These are phyloP conservation scores for Heteromyza rotundicornis DNA, from an alignment of 2,888 invertebrate species.

Conservation along the genomic window DNA sequence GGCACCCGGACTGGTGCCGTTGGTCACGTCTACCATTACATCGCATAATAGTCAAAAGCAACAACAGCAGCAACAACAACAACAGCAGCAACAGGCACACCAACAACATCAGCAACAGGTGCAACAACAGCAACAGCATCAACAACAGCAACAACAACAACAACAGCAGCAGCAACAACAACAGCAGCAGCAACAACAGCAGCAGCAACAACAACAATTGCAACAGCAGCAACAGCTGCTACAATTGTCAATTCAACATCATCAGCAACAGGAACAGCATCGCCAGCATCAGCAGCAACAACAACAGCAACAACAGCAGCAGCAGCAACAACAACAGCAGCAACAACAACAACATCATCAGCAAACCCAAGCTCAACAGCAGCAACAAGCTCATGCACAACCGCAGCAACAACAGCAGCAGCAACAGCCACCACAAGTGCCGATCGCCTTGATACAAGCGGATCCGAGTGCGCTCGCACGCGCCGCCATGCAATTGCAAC, in stretches of 20 bases:
- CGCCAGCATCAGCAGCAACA: conserved; percentile 52
- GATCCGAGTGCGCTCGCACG: conserved; percentile 59
- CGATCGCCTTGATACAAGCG: conserved; percentile 58
- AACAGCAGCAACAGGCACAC: conserved; percentile 51
- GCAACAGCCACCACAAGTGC: conserved; percentile 57
- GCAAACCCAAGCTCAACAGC: conserved; percentile 40
- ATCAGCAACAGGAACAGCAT: conserved; percentile 41
- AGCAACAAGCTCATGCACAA: conserved; percentile 41
- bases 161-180: conserved; percentile 42
- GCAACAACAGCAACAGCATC: conserved; percentile 41
- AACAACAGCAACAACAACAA: conserved; percentile 41
- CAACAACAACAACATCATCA: conserved; percentile 51
- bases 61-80: conserved; percentile 40
- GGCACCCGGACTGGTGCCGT: conserved; percentile 56
- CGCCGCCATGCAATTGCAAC: conserved; percentile 61
- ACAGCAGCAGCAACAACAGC: conserved; percentile 41
- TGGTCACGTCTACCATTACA: conserved; percentile 60
- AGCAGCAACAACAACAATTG: conserved; percentile 42
- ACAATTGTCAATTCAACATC: conserved; percentile 34
- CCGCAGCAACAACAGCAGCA: conserved; percentile 51
- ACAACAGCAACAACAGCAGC: conserved; percentile 51
- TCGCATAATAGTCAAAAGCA: conserved; percentile 56
- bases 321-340: conserved; percentile 48
- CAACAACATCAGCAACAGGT: conserved; percentile 46
- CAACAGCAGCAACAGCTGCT: conserved; percentile 53